These are phyloP conservation scores for Poeciliopsis retropinna DNA, from an alignment of 2,113 vertebrate genomes.

Conservation along the genomic window DNA sequence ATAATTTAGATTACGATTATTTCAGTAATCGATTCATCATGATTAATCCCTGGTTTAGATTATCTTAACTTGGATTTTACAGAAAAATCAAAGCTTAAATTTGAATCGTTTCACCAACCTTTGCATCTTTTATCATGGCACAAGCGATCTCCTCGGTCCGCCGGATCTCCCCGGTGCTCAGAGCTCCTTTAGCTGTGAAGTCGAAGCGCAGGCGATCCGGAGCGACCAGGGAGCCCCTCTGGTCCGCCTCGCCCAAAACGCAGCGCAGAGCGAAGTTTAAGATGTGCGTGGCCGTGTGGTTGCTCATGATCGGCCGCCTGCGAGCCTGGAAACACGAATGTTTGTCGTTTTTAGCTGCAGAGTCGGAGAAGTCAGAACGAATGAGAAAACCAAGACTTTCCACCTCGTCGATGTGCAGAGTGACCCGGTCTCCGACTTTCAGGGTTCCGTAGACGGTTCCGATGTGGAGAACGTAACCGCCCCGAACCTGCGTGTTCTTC, in stretches of 20 bases:
- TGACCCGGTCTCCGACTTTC: slow-evolving; percentile 89
- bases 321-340: slow-evolving; percentile 77
- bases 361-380: not conserved
- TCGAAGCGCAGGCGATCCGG: slow-evolving; percentile 94
- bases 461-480: slow-evolving; percentile 92
- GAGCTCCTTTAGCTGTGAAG: slow-evolving; percentile 94
- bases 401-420: slow-evolving; percentile 92
- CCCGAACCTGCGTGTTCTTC: slow-evolving; percentile 94
- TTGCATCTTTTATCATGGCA: slow-evolving; percentile 87
- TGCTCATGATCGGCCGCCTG: slow-evolving; percentile 93
- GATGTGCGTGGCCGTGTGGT: slow-evolving; percentile 97
- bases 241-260: slow-evolving; percentile 95
- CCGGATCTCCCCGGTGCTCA: slow-evolving; percentile 89
- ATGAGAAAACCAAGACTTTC: slow-evolving; percentile 12
- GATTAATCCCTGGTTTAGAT: too few relatives aligned
- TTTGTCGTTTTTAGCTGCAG: too few relatives aligned
- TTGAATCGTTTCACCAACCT: slow-evolving; percentile 76
- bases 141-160: slow-evolving; percentile 87
- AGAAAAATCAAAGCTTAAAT: not conserved
- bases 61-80: too few relatives aligned
- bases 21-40: too few relatives aligned
- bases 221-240: slow-evolving; percentile 94
- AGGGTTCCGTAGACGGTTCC: slow-evolving; percentile 90
- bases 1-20: too few relatives aligned
- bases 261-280: slow-evolving; percentile 92